Conservation (phyloP, 2,113 vertebrate genomes). For the Lota lota region DNA sequence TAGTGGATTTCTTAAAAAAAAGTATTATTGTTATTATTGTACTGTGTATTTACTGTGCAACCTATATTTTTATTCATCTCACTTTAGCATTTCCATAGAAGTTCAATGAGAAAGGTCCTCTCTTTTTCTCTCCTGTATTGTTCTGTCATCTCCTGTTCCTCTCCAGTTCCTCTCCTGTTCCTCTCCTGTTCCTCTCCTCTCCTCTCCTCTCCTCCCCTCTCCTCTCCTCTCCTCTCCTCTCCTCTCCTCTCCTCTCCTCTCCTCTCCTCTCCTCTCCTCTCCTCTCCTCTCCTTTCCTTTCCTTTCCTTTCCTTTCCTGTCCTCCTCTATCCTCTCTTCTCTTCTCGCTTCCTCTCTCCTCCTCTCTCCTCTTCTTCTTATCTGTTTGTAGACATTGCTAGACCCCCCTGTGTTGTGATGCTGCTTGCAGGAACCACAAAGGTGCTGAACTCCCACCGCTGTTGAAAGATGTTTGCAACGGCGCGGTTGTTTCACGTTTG, state of each 20-base stretch:
- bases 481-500: conserved; percentile 32
- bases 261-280: too few species aligned
- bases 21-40: conserved; percentile 57
- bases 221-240: conserved; percentile 29
- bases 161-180: conserved; percentile 20
- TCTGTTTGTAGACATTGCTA: conserved; percentile 37
- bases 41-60: conserved; percentile 53
- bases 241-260: too few species aligned
- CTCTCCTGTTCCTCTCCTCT: background rate
- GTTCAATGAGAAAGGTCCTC: conserved; percentile 29
- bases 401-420: conserved; percentile 42
- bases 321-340: background rate
- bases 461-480: conserved; percentile 57
- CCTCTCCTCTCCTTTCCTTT: conserved; percentile 17
- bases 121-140: background rate
- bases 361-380: conserved; percentile 34
- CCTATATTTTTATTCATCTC: conserved; percentile 31
- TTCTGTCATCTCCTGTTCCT: background rate
- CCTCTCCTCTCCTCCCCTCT: too few species aligned
- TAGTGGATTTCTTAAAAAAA: conserved; percentile 16
- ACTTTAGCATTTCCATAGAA: conserved; percentile 46
- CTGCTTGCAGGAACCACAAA: conserved; percentile 50
- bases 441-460: conserved; percentile 66
- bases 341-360: too few species aligned
- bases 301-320: conserved; percentile 6